Base-by-base conservation (phyloP, 2,113 vertebrate genomes). In the Triplophysa tibetana region DNA sequence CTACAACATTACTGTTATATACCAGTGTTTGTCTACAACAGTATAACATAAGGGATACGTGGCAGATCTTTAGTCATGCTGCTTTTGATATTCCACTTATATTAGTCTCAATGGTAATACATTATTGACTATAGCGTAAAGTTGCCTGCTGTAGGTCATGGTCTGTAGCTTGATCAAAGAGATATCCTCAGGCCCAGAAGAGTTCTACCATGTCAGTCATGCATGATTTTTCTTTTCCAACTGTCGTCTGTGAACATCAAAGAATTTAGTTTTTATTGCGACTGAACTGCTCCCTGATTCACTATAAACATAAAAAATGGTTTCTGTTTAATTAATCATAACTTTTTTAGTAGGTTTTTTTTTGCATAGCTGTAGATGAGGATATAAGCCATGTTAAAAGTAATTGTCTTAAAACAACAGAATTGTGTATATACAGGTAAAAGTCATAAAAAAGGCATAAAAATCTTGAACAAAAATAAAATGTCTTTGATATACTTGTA, bases 111-210 rank as follows among this genome's bases (percentile, higher is more conserved):
- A 48, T 75, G 62, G 48, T 67, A 81, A 65, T 84, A 33, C 38
- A 81, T 81, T 81, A 84, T 84, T 84, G 76, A 84, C 70, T 56
- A 60, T 13, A 54, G 63, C 23, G 69, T 84, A 79, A 75, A 54
- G 67, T n/a, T 38, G 67, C 58, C 29, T 66, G 70, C 66, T 63
- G 61, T 24, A 74, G 74, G 54, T 61, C 78, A 64, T 65, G 68
- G 52, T 56, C 56, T 64, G 14, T 58, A 21, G 60, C 41, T 43
- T 72, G 74, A 73, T 70, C 75, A 63, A 79, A 81, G 73, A 17
- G 29, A 77, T 50, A 21, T 60, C 68, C 62, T 61, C 58, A 26
- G 58, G 2, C 58, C 17, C 38, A 56, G 48, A 7, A 7, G 70
- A 61, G 56, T 56, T 70, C 8, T 70, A 7, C 14, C n/a, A 23